These are phyloP conservation scores for Cossypha niveicapilla DNA, from an alignment of 2,797 vertebrate genomes.

Conservation along the genomic window DNA sequence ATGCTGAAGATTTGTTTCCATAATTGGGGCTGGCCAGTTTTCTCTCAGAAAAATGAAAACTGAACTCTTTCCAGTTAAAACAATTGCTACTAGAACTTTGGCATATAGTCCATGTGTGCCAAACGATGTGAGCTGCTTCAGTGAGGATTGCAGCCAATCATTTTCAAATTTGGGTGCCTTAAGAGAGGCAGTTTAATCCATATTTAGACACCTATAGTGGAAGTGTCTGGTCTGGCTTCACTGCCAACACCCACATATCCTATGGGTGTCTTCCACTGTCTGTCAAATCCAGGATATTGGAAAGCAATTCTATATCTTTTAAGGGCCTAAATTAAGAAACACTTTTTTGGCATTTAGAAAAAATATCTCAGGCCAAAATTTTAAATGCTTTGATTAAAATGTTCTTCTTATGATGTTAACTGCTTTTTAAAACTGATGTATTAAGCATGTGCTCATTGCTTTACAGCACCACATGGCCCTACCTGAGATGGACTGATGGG, in stretches of 20 bases:
- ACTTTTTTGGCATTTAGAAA: background rate
- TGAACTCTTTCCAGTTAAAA: conserved; percentile 67
- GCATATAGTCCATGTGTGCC: background rate
- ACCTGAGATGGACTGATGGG: background rate
- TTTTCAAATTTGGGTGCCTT: background rate
- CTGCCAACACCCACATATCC: background rate
- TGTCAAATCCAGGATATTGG: background rate
- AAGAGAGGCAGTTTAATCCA: background rate
- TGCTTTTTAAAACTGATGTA: background rate
- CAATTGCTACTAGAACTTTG: conserved; percentile 59
- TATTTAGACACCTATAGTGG: conserved; percentile 19
- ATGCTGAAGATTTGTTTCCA: conserved; percentile 70
- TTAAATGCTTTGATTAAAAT: background rate
- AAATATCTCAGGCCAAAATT: background rate
- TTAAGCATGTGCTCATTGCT: background rate
- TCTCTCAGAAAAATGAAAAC: conserved; percentile 68
- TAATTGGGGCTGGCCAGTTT: conserved; percentile 68
- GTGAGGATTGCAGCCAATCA: background rate
- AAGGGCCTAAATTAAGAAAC: background rate
- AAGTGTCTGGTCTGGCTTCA: background rate
- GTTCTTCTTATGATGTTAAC: background rate
- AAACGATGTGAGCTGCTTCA: background rate
- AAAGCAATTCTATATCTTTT: background rate
- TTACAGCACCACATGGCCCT: background rate
- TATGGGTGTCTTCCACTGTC: background rate